Conservation (phyloP, 2,888 invertebrate species). For the Prosapia bicincta region DNA sequence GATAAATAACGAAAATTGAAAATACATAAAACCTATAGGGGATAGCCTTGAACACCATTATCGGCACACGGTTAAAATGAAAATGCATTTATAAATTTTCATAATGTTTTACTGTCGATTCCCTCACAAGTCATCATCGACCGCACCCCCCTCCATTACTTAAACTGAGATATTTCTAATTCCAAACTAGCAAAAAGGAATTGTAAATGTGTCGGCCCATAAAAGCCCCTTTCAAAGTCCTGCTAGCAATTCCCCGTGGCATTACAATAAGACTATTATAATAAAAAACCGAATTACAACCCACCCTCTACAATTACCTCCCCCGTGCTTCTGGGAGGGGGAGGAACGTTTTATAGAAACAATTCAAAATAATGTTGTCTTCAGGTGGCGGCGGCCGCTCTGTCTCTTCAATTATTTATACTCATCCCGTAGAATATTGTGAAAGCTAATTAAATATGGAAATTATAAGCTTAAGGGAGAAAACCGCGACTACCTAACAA, state of each 20-base stretch:
- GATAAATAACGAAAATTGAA: too few relatives aligned
- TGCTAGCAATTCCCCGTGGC: not conserved
- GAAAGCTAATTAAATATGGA: not conserved
- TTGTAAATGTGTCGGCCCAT: not conserved
- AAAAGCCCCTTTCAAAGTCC: not conserved
- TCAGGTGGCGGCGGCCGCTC: not conserved
- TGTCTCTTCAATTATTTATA: not conserved
- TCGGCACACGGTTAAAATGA: too few relatives aligned
- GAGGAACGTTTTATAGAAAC: not conserved
- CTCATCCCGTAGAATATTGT: not conserved
- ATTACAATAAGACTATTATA: not conserved
- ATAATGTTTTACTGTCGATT: too few relatives aligned
- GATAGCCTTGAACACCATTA: too few relatives aligned
- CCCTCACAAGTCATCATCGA: not conserved
- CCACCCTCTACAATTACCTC: not conserved
- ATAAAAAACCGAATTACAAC: not conserved
- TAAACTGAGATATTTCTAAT: not conserved
- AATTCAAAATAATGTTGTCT: not conserved
- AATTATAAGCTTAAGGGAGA: not conserved
- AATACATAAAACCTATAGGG: too few relatives aligned
- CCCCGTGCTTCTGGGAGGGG: not conserved
- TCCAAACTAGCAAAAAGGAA: not conserved
- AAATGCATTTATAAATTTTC: too few relatives aligned
- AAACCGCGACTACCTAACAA: not conserved
- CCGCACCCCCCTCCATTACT: not conserved